Conservation (phyloP, 30 jellyfish, hydroid and myxozoan genomes). For the Chrysaora quinquecirrha region DNA sequence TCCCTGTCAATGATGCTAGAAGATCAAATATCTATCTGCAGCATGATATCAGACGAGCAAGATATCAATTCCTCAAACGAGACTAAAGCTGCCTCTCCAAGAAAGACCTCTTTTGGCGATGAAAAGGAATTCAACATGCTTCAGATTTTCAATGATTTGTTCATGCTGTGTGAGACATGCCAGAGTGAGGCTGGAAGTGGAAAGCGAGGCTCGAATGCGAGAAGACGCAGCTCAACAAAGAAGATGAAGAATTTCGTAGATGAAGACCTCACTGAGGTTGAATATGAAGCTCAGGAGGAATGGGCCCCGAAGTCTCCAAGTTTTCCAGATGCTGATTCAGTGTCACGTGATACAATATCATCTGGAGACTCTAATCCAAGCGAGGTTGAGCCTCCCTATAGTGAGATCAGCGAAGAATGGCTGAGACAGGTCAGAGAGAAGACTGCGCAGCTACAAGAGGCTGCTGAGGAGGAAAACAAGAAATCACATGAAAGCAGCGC, state of each 20-base stretch:
- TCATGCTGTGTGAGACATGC: slow-evolving; percentile 31
- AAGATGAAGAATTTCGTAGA: neutral
- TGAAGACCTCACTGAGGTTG: slow-evolving; percentile 3
- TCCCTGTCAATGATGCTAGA: slow-evolving; percentile 11
- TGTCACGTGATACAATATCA: neutral
- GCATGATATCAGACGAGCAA: slow-evolving; percentile 18
- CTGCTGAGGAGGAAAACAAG: too few species aligned
- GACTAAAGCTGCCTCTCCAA: neutral
- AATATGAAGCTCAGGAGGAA: neutral
- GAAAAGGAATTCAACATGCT: slow-evolving; percentile 15
- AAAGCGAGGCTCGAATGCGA: neutral
- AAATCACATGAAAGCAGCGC: too few species aligned
- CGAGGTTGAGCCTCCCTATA: neutral
- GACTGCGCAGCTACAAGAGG: neutral
- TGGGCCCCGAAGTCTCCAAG: too few species aligned
- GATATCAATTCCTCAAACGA: neutral
- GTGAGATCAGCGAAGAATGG: slow-evolving; percentile 7
- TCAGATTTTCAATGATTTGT: slow-evolving; percentile 39
- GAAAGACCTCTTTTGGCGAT: too few species aligned
- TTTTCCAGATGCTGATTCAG: neutral
- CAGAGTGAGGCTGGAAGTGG: slow-evolving; percentile 3
- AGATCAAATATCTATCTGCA: slow-evolving; percentile 3
- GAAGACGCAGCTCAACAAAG: neutral
- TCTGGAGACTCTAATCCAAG: neutral
- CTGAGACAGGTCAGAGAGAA: neutral